Conservation (phyloP, 1,140 invertebrate genomes). For the Cydia amplana region DNA sequence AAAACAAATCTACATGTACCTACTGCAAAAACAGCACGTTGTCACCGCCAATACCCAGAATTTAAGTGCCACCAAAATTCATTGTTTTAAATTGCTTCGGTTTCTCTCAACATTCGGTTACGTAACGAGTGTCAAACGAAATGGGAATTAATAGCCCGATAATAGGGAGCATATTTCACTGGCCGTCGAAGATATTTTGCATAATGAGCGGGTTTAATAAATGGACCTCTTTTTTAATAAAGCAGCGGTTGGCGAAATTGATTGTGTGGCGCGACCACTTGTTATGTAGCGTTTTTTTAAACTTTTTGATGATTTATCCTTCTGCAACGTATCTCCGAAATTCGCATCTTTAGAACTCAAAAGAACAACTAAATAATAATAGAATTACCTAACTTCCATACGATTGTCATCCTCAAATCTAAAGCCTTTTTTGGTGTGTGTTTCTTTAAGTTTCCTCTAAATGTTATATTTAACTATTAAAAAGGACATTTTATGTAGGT, state of each 20-base stretch:
- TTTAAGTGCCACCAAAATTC: constrained; percentile 3
- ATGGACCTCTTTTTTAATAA: constrained; percentile 26
- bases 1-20: not conserved
- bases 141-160: constrained; percentile 10
- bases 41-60: constrained; percentile 12
- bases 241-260: constrained; percentile 30
- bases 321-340: not conserved
- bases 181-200: constrained; percentile 17
- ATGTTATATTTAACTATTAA: no score
- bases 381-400: no score
- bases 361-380: no score
- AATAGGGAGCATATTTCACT: constrained; percentile 24
- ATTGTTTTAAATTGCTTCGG: constrained; percentile 28
- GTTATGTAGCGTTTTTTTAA: constrained; percentile 4
- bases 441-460: no score
- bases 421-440: no score
- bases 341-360: not conserved
- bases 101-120: constrained; percentile 25
- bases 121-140: constrained; percentile 17
- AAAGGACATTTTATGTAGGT: no score
- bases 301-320: constrained; percentile 8
- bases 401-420: not conserved
- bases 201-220: constrained; percentile 28
- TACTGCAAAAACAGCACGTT: constrained; percentile 2
- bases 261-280: constrained; percentile 18